These are phyloP conservation scores for Troglohyphantes excavatus DNA, from an alignment of 2,888 invertebrate species.

Conservation along the genomic window DNA sequence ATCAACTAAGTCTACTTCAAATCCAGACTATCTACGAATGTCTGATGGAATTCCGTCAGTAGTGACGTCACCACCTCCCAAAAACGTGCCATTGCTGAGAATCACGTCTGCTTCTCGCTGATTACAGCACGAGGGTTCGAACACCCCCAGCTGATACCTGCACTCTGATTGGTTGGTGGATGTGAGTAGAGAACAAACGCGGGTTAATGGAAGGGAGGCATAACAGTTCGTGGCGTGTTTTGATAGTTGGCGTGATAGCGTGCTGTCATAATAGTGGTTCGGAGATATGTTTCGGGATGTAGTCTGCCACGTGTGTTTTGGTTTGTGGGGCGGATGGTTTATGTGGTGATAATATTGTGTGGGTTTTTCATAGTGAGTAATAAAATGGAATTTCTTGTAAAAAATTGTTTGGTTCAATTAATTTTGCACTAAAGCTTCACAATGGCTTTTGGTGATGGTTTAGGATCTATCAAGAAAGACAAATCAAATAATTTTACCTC, in stretches of 20 bases:
- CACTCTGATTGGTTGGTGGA: background rate
- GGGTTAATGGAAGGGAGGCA: background rate
- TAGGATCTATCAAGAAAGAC: too few species aligned
- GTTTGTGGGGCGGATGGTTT: background rate
- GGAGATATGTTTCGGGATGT: conserved; percentile 15
- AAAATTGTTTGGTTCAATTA: too few species aligned
- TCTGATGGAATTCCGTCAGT: background rate
- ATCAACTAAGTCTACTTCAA: too few species aligned
- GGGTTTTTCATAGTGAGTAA: too few species aligned
- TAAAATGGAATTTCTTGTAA: too few species aligned
- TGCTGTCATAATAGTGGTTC: conserved; percentile 53
- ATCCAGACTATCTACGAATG: background rate
- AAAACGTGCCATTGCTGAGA: background rate
- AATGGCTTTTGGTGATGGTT: too few species aligned
- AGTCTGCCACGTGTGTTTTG: background rate
- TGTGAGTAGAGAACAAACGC: background rate
- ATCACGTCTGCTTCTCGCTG: conserved; percentile 45
- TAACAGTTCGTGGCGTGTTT: conserved; percentile 13
- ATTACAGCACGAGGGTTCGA: conserved; percentile 26
- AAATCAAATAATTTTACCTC: too few species aligned
- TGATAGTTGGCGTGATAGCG: conserved; percentile 41
- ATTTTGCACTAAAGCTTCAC: too few species aligned
- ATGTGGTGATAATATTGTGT: too few species aligned
- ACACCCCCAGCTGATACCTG: conserved; percentile 44
- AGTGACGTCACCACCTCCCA: background rate